These are phyloP conservation scores for Chymomyza fuscimana DNA, from an alignment of 2,888 invertebrate genomes.

Conservation along the genomic window DNA sequence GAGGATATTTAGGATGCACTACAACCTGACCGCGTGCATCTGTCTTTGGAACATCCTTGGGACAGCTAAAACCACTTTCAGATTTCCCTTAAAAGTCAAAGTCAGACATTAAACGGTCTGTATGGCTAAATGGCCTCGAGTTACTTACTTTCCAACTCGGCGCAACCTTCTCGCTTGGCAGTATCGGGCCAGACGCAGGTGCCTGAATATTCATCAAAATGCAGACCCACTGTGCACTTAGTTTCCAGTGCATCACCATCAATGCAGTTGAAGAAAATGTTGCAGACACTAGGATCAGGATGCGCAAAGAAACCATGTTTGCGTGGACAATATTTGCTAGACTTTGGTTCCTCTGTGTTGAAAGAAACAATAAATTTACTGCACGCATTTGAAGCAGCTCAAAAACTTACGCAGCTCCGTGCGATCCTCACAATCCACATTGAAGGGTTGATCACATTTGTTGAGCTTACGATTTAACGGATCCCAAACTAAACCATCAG, in stretches of 20 bases:
- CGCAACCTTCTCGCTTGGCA: constrained; percentile 88
- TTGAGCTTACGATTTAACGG: constrained; percentile 90
- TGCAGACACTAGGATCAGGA: constrained; percentile 89
- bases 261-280: constrained; percentile 93
- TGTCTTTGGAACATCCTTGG: constrained; percentile 83
- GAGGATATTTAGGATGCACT: constrained; percentile 91
- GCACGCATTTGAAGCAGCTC: background rate
- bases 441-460: constrained; percentile 96
- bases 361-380: background rate
- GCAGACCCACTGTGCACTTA: constrained; percentile 92
- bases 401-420: constrained; percentile 90
- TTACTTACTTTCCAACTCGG: constrained; percentile 81
- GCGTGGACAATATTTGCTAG: constrained; percentile 87
- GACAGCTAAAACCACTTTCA: constrained; percentile 92
- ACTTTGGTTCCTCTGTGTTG: constrained; percentile 86
- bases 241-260: constrained; percentile 90
- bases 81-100: constrained; percentile 83
- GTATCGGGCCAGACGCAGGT: constrained; percentile 94
- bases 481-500: constrained; percentile 94
- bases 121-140: background rate
- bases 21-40: constrained; percentile 86
- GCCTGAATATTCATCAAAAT: constrained; percentile 93
- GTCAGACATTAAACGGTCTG: background rate
- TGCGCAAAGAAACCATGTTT: constrained; percentile 95
- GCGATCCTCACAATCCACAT: constrained; percentile 93